Conservation (phyloP, 2,113 vertebrate genomes). For the Hyaena hyaena region DNA sequence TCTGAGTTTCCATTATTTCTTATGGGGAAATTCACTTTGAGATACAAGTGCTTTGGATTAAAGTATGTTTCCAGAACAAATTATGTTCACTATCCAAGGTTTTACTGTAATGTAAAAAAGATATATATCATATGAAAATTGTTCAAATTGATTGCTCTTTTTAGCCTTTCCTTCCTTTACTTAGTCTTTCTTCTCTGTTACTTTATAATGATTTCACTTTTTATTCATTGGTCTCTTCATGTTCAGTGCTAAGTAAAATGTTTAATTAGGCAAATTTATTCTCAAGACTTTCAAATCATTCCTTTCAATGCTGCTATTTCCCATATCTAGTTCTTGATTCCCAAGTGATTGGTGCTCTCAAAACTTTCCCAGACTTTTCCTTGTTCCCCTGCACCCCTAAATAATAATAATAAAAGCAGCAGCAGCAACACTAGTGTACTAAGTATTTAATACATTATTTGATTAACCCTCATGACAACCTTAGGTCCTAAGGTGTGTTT, state of each 20-base stretch:
- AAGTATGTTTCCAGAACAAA: too few species aligned
- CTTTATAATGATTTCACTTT: background rate
- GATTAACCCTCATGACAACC: background rate
- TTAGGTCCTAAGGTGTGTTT: background rate
- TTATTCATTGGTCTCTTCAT: background rate
- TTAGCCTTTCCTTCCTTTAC: background rate
- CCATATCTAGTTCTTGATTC: background rate
- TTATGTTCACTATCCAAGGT: too few species aligned
- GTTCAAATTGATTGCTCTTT: background rate
- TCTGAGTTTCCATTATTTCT: too few species aligned
- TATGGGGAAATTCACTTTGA: too few species aligned
- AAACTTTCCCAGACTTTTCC: background rate
- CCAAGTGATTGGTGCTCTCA: background rate
- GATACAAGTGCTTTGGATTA: too few species aligned
- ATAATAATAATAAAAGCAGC: background rate
- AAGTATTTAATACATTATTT: background rate
- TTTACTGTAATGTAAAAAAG: background rate
- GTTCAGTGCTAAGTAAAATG: background rate
- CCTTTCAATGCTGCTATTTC: background rate
- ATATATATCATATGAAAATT: background rate
- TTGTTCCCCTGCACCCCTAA: background rate
- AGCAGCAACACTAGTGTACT: background rate
- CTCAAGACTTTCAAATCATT: background rate
- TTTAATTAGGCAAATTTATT: background rate
- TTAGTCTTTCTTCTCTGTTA: background rate